Base-by-base conservation (phyloP, 2,888 invertebrate species). In the Agrotis puta region DNA sequence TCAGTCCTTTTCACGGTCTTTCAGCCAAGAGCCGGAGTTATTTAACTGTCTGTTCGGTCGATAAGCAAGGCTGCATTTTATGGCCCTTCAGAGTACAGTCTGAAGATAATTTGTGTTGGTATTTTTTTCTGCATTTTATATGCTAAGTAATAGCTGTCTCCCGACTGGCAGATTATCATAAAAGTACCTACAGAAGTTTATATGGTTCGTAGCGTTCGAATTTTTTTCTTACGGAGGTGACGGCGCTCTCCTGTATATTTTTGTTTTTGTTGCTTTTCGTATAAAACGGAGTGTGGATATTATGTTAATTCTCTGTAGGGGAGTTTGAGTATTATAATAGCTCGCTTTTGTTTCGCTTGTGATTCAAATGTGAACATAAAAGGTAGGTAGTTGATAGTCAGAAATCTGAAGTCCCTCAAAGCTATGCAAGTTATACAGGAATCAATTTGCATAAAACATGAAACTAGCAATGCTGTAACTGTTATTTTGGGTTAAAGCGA, bases 1-100 rank as follows among this genome's bases (percentile, higher is more conserved):
- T 85, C 72, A 74, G 69, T 50, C 69, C 50, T 70, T 79, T 79
- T 66, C 69, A 79, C 61, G 57, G 9, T 64, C 47, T 77, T 73
- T 58, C 53, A 62, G 67, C 69, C 27, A 74, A 72, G 81, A 72
- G 58, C 22, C 58, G 51, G 71, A 79, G 79, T 67, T 77, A 82
- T 85, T 84, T 75, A 79, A 77, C 79, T 73, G 70, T 77, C 81
- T 80, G 67, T 64, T 77, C 63, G 65, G 70, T 85, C 86, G 84
- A 84, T 84, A 82, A 85, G 86, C 75, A 68, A 69, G 77, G 82
- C 86, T 84, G 86, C 84, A 84, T 85, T 84, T 84, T 85, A 84
- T 84, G 58, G 82, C 86, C 61, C 75, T 77, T 65, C 33, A 22
- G 77, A 79, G 79, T 77, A 81, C 74, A 79, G 79, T 70, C 50